These are phyloP conservation scores for Polyergus mexicanus DNA, from an alignment of 1,140 invertebrate genomes.

Conservation along the genomic window DNA sequence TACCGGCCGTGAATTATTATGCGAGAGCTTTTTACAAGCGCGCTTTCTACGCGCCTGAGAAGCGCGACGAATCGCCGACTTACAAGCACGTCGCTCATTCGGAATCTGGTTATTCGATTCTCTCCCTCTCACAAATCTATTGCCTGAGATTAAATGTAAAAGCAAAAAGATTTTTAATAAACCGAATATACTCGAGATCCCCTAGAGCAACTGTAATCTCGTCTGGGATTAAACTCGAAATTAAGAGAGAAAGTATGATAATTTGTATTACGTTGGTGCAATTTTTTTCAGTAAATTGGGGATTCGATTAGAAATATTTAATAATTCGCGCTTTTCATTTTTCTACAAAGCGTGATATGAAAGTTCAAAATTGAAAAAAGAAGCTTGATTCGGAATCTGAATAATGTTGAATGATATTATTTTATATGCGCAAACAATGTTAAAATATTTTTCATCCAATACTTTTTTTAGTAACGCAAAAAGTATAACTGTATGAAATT, in stretches of 20 bases:
- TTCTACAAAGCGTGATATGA: not conserved
- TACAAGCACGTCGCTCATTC: conserved; percentile 62
- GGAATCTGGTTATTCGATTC: not conserved
- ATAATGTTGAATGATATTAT: too few relatives aligned
- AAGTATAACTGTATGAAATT: not conserved
- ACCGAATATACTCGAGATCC: not conserved
- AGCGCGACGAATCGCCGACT: conserved; percentile 67
- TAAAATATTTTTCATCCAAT: not conserved
- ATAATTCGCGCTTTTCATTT: not conserved
- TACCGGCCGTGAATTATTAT: conserved; percentile 66
- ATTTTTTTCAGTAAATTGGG: not conserved
- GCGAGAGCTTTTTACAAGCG: conserved; percentile 58
- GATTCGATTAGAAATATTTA: not conserved
- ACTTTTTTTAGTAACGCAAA: not conserved
- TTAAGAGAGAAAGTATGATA: not conserved
- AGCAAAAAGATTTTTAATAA: conserved; percentile 43
- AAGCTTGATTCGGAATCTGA: too few relatives aligned
- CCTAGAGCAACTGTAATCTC: not conserved
- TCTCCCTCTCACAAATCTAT: not conserved
- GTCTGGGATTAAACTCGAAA: conserved; percentile 18
- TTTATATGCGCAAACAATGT: not conserved
- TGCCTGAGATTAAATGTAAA: conserved; percentile 33
- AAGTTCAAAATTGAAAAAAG: not conserved
- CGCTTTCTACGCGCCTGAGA: conserved; percentile 55
- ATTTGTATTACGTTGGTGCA: not conserved